phyloP scores from a whole-genome alignment of 1,140 invertebrate species.

The Thrips palmi region DNA sequence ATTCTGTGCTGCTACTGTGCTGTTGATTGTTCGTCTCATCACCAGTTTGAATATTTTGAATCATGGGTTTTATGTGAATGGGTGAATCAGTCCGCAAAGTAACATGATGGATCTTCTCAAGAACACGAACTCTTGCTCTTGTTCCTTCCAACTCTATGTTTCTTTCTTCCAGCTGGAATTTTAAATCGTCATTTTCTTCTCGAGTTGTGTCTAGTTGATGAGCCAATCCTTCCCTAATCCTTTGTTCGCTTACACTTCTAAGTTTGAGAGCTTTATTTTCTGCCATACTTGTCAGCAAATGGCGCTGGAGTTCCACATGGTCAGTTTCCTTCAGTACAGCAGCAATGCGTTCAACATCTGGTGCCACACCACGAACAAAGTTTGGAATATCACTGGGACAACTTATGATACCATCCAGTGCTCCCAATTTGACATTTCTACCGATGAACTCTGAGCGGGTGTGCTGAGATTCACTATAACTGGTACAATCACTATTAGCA shows the following conservation, averaged over 20 bases:
- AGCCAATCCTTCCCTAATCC: slow-evolving; percentile 14
- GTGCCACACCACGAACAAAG: slow-evolving; percentile 14
- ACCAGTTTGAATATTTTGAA: slow-evolving; percentile 15
- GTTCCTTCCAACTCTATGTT: slow-evolving; percentile 67
- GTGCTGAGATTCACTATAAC: too few relatives aligned
- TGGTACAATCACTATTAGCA: too few relatives aligned
- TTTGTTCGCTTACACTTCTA: too few relatives aligned
- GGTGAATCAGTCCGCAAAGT: too few relatives aligned
- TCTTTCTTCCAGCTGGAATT: slow-evolving; percentile 62
- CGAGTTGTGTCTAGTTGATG: slow-evolving; percentile 49
- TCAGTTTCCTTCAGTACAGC: slow-evolving; percentile 65
- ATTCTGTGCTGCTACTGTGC: slow-evolving; percentile 38
- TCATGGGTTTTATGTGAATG: too few relatives aligned
- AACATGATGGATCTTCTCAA: slow-evolving; percentile 34
- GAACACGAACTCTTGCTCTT: slow-evolving; percentile 44
- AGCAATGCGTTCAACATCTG: slow-evolving; percentile 42
- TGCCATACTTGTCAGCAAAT: slow-evolving; percentile 61
- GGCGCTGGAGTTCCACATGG: slow-evolving; percentile 60
- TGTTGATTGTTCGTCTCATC: slow-evolving; percentile 26
- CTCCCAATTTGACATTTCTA: slow-evolving; percentile 13
- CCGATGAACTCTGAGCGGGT: too few relatives aligned
- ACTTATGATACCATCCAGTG: slow-evolving; percentile 18
- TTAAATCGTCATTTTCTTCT: slow-evolving; percentile 62
- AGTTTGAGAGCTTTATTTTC: slow-evolving; percentile 83
- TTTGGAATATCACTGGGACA: slow-evolving; percentile 14